These are phyloP conservation scores for Pyralis farinalis DNA, from an alignment of 2,888 invertebrate genomes.

Conservation along the genomic window DNA sequence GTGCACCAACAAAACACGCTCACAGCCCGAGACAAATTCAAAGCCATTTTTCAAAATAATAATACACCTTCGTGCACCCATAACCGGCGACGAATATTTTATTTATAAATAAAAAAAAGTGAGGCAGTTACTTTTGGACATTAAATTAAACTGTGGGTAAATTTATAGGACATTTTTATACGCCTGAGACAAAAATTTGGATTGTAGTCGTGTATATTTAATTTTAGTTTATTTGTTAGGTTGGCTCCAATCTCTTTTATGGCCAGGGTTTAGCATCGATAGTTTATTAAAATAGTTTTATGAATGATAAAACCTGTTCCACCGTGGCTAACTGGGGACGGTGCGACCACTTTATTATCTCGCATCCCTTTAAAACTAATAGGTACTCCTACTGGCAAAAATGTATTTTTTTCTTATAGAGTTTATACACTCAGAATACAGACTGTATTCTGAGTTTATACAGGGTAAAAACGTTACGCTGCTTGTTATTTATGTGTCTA, in stretches of 20 bases:
- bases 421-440: too few relatives aligned
- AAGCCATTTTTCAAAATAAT: conserved; percentile 77
- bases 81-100: conserved; percentile 69
- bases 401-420: conserved; percentile 24
- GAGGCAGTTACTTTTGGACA: conserved; percentile 78
- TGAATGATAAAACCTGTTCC: conserved; percentile 70
- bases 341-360: conserved; percentile 40
- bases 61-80: conserved; percentile 68
- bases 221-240: conserved; percentile 80
- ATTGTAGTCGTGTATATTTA: conserved; percentile 80
- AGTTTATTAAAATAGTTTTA: conserved; percentile 76
- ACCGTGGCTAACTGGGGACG: conserved; percentile 35
- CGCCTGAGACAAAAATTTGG: conserved; percentile 80
- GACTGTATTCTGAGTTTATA: too few relatives aligned
- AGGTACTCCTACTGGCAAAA: conserved; percentile 26
- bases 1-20: conserved; percentile 26
- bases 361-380: conserved; percentile 39
- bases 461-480: conserved; percentile 11
- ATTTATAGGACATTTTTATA: conserved; percentile 81
- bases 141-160: conserved; percentile 80
- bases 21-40: conserved; percentile 59
- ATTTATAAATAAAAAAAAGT: conserved; percentile 73
- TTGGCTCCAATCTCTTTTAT: conserved; percentile 72
- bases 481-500: conserved; percentile 4
- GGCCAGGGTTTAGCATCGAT: conserved; percentile 68